These are phyloP conservation scores for Petaurus breviceps DNA, from an alignment of 2,113 vertebrate species.

Conservation along the genomic window DNA sequence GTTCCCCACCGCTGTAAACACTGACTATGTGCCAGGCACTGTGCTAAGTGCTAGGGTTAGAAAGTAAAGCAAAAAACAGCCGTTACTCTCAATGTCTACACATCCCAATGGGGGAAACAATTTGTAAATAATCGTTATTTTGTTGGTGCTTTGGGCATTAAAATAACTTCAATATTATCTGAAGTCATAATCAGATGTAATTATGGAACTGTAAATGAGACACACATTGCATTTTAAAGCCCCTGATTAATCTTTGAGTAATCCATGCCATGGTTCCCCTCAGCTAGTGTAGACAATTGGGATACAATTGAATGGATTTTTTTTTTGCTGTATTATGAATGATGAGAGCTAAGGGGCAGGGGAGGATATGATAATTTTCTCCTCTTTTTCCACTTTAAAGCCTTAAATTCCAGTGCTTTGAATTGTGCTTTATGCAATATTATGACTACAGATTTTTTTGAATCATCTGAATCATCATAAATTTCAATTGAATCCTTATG, in stretches of 20 bases:
- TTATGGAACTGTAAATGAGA: fast-evolving
- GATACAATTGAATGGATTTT: neutral
- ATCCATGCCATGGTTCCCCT: too few relatives aligned
- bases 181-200: neutral
- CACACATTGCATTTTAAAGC: fast-evolving
- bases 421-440: neutral
- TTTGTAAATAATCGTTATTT: neutral
- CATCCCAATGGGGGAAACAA: neutral
- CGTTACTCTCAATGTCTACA: neutral
- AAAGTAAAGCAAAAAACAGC: neutral
- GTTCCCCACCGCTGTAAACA: too few relatives aligned
- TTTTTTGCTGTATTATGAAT: neutral
- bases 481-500: neutral
- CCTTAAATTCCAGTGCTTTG: neutral
- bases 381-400: neutral
- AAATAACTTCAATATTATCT: neutral
- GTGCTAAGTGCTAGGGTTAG: neutral
- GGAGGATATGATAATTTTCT: too few relatives aligned
- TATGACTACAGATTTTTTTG: neutral
- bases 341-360: neutral
- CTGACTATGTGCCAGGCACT: neutral
- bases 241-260: fast-evolving
- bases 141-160: neutral
- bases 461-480: neutral
- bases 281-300: neutral